A percentile compares a stretch with the other conserved stretches of the same genome.
These are phyloP conservation scores for Caerostris extrusa DNA, from an alignment of 1,140 invertebrate genomes.

Conservation along the genomic window DNA sequence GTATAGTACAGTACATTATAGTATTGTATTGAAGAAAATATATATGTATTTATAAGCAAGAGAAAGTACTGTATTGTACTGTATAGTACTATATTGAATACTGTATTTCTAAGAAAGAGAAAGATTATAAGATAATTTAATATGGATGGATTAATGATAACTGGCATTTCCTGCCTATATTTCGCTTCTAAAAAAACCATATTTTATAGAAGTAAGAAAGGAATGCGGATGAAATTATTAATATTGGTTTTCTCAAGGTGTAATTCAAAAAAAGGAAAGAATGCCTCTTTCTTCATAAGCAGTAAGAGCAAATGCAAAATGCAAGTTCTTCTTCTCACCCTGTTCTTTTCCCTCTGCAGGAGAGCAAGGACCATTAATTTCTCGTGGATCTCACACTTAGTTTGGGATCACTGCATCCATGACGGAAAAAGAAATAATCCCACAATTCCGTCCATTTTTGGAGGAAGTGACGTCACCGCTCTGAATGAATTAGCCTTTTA, in stretches of 20 bases:
- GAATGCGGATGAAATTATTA: slow-evolving; percentile 18
- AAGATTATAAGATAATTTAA: too few relatives aligned
- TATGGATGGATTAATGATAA: too few relatives aligned
- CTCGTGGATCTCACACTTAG: slow-evolving; percentile 39
- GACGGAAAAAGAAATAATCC: slow-evolving; percentile 20
- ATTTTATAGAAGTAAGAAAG: too few relatives aligned
- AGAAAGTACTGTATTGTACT: too few relatives aligned
- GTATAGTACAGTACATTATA: too few relatives aligned
- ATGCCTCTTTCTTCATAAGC: background rate
- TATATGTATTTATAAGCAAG: too few relatives aligned
- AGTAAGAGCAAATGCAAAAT: background rate
- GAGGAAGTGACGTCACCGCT: background rate
- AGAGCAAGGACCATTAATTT: slow-evolving; percentile 51
- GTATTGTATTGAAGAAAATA: too few relatives aligned
- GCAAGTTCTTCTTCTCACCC: background rate
- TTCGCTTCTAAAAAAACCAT: too few relatives aligned
- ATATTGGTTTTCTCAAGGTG: background rate
- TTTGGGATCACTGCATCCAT: slow-evolving; percentile 33
- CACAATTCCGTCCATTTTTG: slow-evolving; percentile 14
- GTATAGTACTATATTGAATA: too few relatives aligned
- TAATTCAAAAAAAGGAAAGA: background rate
- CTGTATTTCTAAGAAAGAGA: too few relatives aligned
- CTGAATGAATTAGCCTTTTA: background rate
- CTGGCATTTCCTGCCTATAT: too few relatives aligned
- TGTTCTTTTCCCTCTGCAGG: background rate